Percentiles rank a stretch among this genome's conserved stretches.
Conservation (phyloP, 2,113 vertebrate species). For the Varanus salvator region DNA sequence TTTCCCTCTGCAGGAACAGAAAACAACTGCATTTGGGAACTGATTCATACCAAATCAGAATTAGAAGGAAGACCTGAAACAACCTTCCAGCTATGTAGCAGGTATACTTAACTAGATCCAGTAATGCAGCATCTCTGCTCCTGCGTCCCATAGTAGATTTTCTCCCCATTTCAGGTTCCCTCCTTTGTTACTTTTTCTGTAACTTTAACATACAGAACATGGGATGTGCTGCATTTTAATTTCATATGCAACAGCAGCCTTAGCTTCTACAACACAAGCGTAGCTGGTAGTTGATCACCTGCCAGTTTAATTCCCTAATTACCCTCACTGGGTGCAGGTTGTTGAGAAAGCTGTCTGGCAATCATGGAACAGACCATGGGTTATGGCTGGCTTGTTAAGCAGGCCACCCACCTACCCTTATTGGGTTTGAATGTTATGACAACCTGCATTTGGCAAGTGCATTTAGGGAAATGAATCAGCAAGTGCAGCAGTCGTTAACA, state of each 20-base stretch:
- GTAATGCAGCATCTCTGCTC: not conserved
- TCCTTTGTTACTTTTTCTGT: not conserved
- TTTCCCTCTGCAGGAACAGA: slow-evolving; percentile 80
- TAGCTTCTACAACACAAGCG: rapidly evolving
- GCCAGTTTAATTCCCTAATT: too few species aligned
- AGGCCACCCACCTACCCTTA: too few species aligned
- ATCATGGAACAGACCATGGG: too few species aligned
- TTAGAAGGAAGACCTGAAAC: slow-evolving; percentile 94
- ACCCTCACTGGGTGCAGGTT: too few species aligned
- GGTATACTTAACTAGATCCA: slow-evolving; percentile 77
- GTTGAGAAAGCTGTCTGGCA: too few species aligned
- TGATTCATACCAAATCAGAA: slow-evolving; percentile 95
- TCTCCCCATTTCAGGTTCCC: not conserved
- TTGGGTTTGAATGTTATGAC: too few species aligned
- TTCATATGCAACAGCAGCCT: not conserved
- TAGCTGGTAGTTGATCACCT: too few species aligned
- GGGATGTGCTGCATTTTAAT: not conserved
- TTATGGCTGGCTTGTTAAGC: too few species aligned
- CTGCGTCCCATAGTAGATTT: not conserved
- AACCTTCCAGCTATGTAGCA: slow-evolving; percentile 93
- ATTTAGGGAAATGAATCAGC: too few species aligned
- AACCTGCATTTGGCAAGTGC: too few species aligned
- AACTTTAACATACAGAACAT: slow-evolving; percentile 1
- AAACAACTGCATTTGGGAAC: slow-evolving; percentile 92
- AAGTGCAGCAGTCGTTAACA: too few species aligned